Base-by-base conservation (phyloP, 2,888 invertebrate species). In the Agrotis ipsilon region DNA sequence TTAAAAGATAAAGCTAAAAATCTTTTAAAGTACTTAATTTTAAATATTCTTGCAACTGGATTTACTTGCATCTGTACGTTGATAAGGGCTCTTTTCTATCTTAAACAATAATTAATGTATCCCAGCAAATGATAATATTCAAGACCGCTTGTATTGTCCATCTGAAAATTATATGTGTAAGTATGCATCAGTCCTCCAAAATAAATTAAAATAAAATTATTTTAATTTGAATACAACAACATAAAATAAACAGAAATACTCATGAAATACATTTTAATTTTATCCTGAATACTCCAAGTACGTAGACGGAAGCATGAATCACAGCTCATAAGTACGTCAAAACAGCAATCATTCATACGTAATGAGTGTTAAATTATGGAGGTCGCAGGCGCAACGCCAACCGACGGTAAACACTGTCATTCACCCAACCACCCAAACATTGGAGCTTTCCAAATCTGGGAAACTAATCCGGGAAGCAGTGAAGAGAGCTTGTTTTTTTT, bases 241-340 rank as follows among this genome's bases (percentile, higher is more conserved):
- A 11, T 48, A 32, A 19, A 73, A 43, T 43, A 24, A 27, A 14
- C 19, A 16, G 18, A 52, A 49, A 43, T 43, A 27, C 27, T 46
- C 27, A 58, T 58, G 52, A 46, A 58, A 59, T 48, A 62, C 19
- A 46, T 48, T 39, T 60, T 45, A 58, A 68, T 59, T 59, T 48
- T 55, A 46, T 64, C 60, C 61, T 61, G 45, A 73, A 72, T 77
- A 71, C 46, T 75, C 72, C 55, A 76, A 76, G 55, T 46, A 77
- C 83, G 84, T 77, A 89, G 84, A 86, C 91, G 93, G 93, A 93
- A 93, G 87, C 73, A 83, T 92, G 92, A 93, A 84, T 92, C 92
- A 92, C 62, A 57, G 39, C 21, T 72, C 68, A 67, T 78, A 78
- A 78, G 69, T 61, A 86, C 89, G 89, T 90, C 91, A 89, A 91